These are phyloP conservation scores for Sigmodon hispidus DNA, from an alignment of 2,113 vertebrate genomes.

Conservation along the genomic window DNA sequence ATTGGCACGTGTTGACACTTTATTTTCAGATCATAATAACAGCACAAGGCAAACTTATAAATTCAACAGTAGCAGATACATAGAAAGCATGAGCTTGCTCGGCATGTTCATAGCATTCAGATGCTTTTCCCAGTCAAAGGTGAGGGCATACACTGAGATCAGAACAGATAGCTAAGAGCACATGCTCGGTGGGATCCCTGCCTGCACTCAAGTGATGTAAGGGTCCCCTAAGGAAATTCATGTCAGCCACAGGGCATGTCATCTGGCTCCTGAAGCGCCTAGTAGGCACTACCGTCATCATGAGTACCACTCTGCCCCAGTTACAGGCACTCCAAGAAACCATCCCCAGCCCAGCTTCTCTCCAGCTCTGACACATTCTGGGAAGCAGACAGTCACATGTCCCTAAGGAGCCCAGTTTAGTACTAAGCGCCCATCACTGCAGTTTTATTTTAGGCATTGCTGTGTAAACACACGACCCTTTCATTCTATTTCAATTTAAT, in stretches of 20 bases:
- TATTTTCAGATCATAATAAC: constrained; percentile 15
- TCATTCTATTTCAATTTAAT: constrained; percentile 77
- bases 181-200: too few species aligned
- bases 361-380: constrained; percentile 1
- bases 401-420: constrained; percentile 44
- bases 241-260: background rate
- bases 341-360: background rate
- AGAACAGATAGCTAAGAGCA: background rate
- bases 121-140: background rate
- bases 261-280: background rate
- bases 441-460: constrained; percentile 63
- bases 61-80: background rate
- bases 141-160: fast-evolving
- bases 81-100: background rate
- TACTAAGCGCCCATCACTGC: constrained; percentile 46
- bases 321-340: background rate
- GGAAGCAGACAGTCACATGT: background rate
- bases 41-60: background rate
- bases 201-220: background rate
- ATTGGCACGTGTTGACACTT: background rate
- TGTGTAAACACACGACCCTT: constrained; percentile 75
- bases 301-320: background rate
- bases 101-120: fast-evolving
- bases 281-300: fast-evolving
- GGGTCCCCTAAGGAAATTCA: background rate